Conservation (phyloP, 1,140 invertebrate species). For the Battus philenor region DNA sequence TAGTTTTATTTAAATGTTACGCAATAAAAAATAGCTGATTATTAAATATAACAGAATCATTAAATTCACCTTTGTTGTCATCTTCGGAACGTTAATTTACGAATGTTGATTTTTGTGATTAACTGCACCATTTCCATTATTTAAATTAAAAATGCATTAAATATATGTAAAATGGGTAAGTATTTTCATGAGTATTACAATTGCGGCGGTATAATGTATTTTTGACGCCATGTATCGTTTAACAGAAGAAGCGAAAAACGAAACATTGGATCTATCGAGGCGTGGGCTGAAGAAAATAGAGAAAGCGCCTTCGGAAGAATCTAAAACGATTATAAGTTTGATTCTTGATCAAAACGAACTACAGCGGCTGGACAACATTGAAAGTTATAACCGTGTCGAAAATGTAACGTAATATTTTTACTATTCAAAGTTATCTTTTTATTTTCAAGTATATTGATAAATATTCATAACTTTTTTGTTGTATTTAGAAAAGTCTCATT, state of each 20-base stretch:
- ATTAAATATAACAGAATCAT: conserved; percentile 1
- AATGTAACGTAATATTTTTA: conserved; percentile 86
- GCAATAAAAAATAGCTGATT: no score
- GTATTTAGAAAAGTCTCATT: no score
- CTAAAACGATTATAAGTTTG: conserved; percentile 82
- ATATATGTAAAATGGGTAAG: conserved; percentile 52
- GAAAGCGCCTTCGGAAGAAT: conserved; percentile 80
- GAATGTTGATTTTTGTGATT: conserved; percentile 58
- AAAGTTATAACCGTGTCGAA: conserved; percentile 86
- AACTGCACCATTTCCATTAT: conserved; percentile 30
- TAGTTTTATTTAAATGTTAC: no score
- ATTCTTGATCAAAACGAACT: conserved; percentile 92
- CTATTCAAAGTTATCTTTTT: no score
- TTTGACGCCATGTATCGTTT: conserved; percentile 19
- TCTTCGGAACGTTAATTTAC: conserved; percentile 45
- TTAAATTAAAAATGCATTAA: conserved; percentile 51
- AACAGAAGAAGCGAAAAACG: conserved; percentile 55
- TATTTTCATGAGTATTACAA: background rate
- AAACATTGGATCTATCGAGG: conserved; percentile 80
- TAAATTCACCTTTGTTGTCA: conserved; percentile 9
- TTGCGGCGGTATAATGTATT: background rate
- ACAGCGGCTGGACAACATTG: conserved; percentile 90
- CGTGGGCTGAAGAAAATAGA: conserved; percentile 85
- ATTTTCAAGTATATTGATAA: no score
- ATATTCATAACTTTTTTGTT: no score